These are phyloP conservation scores for Loxodonta africana DNA, from an alignment of 2,113 vertebrate species.

Conservation along the genomic window DNA sequence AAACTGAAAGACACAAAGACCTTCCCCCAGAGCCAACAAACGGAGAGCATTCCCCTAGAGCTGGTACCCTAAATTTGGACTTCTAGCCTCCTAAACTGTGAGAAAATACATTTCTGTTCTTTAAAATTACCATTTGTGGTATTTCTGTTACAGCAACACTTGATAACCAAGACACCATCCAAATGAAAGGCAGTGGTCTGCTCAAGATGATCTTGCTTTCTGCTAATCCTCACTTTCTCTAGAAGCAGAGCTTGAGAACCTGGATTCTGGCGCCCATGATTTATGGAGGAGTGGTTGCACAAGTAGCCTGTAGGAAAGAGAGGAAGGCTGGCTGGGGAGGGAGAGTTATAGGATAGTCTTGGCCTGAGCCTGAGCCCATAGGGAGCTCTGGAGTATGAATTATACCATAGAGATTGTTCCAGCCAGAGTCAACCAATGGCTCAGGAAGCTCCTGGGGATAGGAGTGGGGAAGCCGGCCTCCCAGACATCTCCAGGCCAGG, in stretches of 20 bases:
- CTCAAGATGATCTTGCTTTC: background rate
- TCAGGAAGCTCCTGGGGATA: rapidly evolving
- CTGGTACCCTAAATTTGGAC: too few species aligned
- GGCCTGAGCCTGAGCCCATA: background rate
- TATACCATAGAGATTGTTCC: background rate
- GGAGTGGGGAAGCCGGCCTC: rapidly evolving
- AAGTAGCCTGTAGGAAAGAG: rapidly evolving
- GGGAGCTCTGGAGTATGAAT: too few species aligned
- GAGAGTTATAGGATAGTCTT: background rate
- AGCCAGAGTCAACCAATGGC: background rate
- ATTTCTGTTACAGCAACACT: too few species aligned
- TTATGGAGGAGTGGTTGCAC: rapidly evolving
- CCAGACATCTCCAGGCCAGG: background rate
- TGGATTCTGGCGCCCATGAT: background rate
- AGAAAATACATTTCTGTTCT: too few species aligned
- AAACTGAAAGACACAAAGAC: too few species aligned
- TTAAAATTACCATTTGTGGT: too few species aligned
- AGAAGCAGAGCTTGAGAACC: background rate
- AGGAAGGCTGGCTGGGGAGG: too few species aligned
- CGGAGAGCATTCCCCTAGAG: too few species aligned
- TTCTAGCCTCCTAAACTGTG: too few species aligned
- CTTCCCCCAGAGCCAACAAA: too few species aligned
- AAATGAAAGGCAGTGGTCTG: background rate
- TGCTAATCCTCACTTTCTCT: rapidly evolving
- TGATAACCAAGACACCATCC: background rate